These are phyloP conservation scores for Platycercus adscitus DNA, from an alignment of 2,113 vertebrate genomes.

Conservation along the genomic window DNA sequence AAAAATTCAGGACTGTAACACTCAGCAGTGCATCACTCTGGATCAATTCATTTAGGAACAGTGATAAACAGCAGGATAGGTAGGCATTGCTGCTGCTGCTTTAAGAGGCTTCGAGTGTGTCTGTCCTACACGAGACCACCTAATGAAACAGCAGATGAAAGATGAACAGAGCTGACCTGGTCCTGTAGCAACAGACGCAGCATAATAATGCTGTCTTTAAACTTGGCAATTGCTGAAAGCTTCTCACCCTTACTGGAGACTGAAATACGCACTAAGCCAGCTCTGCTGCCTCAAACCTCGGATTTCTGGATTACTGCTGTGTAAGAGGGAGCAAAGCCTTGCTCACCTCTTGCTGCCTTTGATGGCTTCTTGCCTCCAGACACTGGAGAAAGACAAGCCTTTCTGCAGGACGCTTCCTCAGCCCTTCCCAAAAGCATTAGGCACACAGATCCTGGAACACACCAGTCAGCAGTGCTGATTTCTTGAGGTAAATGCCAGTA, in stretches of 20 bases:
- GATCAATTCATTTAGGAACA: neutral
- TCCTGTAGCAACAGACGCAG: slow-evolving; percentile 2
- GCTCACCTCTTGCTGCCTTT: neutral
- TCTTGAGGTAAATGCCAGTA: neutral
- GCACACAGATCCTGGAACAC: neutral
- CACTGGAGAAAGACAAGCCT: neutral
- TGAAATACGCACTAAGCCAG: neutral
- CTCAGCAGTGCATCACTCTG: neutral
- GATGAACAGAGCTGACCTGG: slow-evolving; percentile 26
- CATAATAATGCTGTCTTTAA: slow-evolving; percentile 11
- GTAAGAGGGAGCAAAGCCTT: neutral
- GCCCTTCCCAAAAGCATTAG: neutral
- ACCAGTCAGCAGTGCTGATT: neutral
- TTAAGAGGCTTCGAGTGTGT: neutral
- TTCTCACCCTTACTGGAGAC: neutral
- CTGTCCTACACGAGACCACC: neutral
- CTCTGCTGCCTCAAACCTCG: neutral
- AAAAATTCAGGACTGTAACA: neutral
- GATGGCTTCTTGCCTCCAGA: neutral
- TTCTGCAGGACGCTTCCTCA: neutral
- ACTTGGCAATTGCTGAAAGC: neutral
- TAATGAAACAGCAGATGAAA: slow-evolving; percentile 39
- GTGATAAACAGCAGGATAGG: neutral
- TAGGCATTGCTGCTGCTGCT: neutral
- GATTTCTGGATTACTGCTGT: slow-evolving; percentile 1